Percentiles rank a stretch among this genome's conserved stretches.
phyloP scores from a whole-genome alignment of 1,140 invertebrate genomes.

The Gonioctena quinquepunctata region DNA sequence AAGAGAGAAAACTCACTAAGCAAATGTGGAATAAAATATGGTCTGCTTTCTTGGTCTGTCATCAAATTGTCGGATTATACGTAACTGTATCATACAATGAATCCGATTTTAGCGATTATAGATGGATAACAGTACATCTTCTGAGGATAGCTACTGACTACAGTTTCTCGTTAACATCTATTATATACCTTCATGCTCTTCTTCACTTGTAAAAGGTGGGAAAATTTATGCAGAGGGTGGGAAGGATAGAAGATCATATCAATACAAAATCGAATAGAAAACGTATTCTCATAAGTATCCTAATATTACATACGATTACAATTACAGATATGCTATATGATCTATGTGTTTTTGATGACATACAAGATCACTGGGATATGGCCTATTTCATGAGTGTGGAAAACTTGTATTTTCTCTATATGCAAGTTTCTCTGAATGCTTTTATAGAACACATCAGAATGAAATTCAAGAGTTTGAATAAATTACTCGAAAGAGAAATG shows the following conservation, averaged over 20 bases:
- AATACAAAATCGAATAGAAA: too few relatives aligned
- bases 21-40: background rate
- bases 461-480: background rate
- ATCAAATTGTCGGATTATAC: background rate
- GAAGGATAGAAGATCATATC: too few relatives aligned
- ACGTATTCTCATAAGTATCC: too few relatives aligned
- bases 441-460: background rate
- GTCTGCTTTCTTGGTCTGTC: background rate
- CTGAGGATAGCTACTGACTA: background rate
- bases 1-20: background rate
- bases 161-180: background rate
- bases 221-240: background rate
- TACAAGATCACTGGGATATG: too few relatives aligned
- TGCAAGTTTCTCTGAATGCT: background rate
- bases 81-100: background rate
- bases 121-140: background rate
- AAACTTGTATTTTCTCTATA: background rate
- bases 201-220: background rate
- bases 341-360: too few relatives aligned
- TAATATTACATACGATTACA: too few relatives aligned
- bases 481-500: background rate
- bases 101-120: too few relatives aligned
- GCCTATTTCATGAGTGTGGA: too few relatives aligned
- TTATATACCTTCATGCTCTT: background rate
- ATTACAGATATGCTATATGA: too few relatives aligned